Conservation (phyloP, 2,888 invertebrate genomes). For the Timema cristinae region DNA sequence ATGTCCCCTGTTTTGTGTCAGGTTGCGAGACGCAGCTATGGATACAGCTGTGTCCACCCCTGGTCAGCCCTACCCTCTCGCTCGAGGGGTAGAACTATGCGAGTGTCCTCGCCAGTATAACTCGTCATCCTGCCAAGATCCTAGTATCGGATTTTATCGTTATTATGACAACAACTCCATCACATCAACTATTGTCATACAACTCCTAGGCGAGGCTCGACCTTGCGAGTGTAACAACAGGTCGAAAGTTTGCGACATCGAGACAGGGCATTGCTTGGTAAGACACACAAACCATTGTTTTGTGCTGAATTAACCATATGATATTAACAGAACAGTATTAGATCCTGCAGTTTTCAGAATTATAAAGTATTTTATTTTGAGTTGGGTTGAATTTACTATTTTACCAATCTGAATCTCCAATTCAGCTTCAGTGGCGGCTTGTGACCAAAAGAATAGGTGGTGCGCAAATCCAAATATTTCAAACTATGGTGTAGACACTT, state of each 20-base stretch:
- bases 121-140: conserved; percentile 76
- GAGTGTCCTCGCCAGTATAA: conserved; percentile 76
- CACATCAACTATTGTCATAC: conserved; percentile 67
- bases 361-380: neutral
- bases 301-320: neutral
- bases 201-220: conserved; percentile 71
- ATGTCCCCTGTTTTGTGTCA: conserved; percentile 38
- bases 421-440: too few species aligned
- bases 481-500: too few species aligned
- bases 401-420: too few species aligned
- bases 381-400: too few species aligned
- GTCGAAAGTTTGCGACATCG: conserved; percentile 71
- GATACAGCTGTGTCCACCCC: conserved; percentile 73
- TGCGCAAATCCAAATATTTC: too few species aligned
- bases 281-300: conserved; percentile 36
- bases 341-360: neutral
- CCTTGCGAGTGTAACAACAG: conserved; percentile 80
- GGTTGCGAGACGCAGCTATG: conserved; percentile 72
- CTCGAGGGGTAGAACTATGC: conserved; percentile 81
- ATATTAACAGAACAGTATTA: neutral
- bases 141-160: conserved; percentile 75
- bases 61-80: conserved; percentile 57
- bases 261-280: conserved; percentile 83
- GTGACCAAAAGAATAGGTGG: too few species aligned
- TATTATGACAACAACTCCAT: conserved; percentile 59